These are phyloP conservation scores for Paralichthys olivaceus DNA, from an alignment of 2,113 vertebrate species.

Conservation along the genomic window DNA sequence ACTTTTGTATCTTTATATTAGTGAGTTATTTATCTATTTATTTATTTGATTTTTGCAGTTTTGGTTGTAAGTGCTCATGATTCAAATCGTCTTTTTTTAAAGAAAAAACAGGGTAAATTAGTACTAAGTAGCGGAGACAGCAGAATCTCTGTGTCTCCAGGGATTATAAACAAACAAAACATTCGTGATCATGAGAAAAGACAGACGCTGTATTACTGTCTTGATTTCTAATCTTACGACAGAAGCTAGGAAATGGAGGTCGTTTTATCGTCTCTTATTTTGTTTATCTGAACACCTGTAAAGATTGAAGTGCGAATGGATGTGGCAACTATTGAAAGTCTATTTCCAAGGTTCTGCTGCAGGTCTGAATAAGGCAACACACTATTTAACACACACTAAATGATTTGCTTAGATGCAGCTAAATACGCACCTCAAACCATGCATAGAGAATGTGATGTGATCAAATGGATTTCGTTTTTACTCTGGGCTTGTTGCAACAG, in stretches of 20 bases:
- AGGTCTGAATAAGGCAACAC: too few species aligned
- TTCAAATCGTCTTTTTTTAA: background rate
- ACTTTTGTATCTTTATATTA: too few species aligned
- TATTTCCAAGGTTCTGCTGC: too few species aligned
- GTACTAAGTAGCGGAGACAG: background rate
- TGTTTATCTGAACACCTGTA: background rate
- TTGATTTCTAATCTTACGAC: background rate
- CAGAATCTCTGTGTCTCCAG: too few species aligned
- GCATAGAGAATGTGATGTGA: slow-evolving; percentile 25
- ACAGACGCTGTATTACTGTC: background rate
- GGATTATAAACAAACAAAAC: too few species aligned
- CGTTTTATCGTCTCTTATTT: background rate
- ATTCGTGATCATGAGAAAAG: too few species aligned
- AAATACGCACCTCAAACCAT: background rate
- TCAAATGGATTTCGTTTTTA: slow-evolving; percentile 11
- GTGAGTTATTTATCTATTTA: too few species aligned
- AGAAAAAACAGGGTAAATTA: background rate
- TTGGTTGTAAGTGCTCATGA: background rate
- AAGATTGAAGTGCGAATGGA: background rate
- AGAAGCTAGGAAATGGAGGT: background rate
- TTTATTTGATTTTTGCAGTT: too few species aligned
- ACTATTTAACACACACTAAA: background rate
- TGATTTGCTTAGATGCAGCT: background rate
- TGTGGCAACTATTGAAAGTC: background rate
- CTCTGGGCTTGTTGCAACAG: slow-evolving; percentile 24